Conservation (phyloP, 2,797 vertebrate species). For the Dipus sagitta region DNA sequence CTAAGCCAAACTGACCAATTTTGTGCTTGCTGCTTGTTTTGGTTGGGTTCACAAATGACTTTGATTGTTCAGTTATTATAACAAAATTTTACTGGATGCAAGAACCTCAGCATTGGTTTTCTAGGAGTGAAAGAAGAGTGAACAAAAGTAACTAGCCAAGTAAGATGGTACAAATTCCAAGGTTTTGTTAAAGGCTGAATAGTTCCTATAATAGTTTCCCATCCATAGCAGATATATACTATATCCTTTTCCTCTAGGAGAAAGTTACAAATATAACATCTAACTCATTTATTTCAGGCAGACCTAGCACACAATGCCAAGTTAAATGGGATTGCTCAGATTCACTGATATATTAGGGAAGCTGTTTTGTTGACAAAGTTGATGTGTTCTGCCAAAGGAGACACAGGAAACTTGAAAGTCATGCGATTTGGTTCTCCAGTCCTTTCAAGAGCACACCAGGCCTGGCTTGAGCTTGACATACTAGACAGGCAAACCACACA, state of each 20-base stretch:
- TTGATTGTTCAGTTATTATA: background rate
- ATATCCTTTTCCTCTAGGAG: background rate
- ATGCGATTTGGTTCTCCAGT: background rate
- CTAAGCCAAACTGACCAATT: background rate
- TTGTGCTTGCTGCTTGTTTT: background rate
- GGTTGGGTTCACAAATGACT: background rate
- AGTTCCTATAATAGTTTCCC: background rate
- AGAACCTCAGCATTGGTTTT: background rate
- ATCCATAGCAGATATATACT: background rate
- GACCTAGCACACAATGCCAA: background rate
- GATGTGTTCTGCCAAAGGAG: conserved; percentile 61
- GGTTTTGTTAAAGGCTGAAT: background rate
- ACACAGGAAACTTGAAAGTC: conserved; percentile 52
- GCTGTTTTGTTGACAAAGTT: conserved; percentile 51
- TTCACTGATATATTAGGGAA: background rate
- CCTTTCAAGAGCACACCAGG: conserved; percentile 59
- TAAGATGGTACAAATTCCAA: too few relatives aligned
- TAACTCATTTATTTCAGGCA: background rate
- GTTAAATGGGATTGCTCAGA: conserved; percentile 55
- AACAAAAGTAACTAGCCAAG: background rate
- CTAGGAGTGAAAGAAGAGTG: background rate
- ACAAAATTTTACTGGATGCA: background rate
- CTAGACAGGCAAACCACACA: conserved; percentile 40
- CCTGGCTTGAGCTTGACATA: conserved; percentile 62
- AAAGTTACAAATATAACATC: background rate